These are phyloP conservation scores for Sebastes nivosus DNA, from an alignment of 2,797 vertebrate genomes.

Conservation along the genomic window DNA sequence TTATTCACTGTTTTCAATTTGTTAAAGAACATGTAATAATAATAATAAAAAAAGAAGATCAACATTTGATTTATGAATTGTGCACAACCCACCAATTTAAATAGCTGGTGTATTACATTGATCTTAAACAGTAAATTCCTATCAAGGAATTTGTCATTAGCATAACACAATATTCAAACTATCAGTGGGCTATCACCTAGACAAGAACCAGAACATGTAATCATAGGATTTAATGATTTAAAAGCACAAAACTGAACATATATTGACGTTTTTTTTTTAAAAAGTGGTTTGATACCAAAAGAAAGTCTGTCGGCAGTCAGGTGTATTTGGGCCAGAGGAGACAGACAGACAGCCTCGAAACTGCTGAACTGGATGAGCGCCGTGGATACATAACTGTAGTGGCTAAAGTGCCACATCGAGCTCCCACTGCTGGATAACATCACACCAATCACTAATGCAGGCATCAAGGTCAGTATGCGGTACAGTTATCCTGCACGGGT, in stretches of 20 bases:
- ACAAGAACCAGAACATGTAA: background rate
- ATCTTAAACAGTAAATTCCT: background rate
- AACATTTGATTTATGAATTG: background rate
- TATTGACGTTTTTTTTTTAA: background rate
- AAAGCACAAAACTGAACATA: background rate
- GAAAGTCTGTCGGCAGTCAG: background rate
- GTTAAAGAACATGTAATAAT: background rate
- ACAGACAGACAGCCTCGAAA: background rate
- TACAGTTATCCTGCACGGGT: background rate
- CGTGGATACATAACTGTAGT: background rate
- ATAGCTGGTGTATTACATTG: background rate
- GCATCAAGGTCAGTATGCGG: conserved; percentile 3
- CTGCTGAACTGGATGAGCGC: background rate
- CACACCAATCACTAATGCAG: conserved; percentile 2
- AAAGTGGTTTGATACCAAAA: background rate
- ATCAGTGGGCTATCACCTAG: background rate
- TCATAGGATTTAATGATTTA: background rate
- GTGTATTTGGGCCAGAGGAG: conserved; percentile 2
- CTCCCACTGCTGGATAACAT: background rate
- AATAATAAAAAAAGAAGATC: background rate
- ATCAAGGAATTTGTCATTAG: background rate
- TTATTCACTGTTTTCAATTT: background rate
- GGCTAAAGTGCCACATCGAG: background rate
- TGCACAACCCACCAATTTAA: background rate
- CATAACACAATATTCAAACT: background rate